Evolutionary conservation across 1,140 invertebrate genomes (phyloP).

Genomic region (Orchestia grillus): DNA sequence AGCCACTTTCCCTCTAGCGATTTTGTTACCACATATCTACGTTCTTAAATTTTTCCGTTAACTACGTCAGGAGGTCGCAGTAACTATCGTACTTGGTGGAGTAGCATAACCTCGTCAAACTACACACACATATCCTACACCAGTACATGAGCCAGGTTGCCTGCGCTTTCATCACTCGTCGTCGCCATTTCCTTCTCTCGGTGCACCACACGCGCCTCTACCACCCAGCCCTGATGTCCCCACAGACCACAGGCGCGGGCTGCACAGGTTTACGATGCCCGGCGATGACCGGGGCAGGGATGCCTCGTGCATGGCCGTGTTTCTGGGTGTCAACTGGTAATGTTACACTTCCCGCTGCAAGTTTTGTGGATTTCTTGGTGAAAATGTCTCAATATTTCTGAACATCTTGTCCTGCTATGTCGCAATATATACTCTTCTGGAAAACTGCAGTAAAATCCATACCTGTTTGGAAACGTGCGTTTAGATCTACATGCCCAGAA

Average conservation of each 20-base stretch:
- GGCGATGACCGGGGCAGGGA: neutral
- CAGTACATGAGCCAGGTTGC: too few species aligned
- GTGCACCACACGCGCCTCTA: too few species aligned
- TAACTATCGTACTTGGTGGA: too few species aligned
- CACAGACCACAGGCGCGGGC: neutral
- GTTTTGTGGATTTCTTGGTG: neutral
- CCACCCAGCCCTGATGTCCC: neutral
- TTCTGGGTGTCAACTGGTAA: neutral
- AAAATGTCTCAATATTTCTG: neutral
- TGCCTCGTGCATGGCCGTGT: neutral
- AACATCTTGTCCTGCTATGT: neutral
- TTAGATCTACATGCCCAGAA: neutral
- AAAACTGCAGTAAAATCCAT: neutral
- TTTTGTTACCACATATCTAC: too few species aligned
- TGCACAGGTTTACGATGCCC: neutral
- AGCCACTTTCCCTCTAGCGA: too few species aligned
- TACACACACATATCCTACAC: too few species aligned
- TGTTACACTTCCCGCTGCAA: neutral
- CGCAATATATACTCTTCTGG: neutral
- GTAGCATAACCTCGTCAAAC: too few species aligned
- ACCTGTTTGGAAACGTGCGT: neutral
- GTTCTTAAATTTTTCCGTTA: too few species aligned
- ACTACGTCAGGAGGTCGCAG: too few species aligned
- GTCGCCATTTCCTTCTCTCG: too few species aligned
- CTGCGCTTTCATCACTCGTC: too few species aligned